Percentiles rank a stretch among this genome's conserved stretches.
Evolutionary conservation across 2,888 invertebrate species (phyloP).

Genomic region (Synergus gifuensis): DNA sequence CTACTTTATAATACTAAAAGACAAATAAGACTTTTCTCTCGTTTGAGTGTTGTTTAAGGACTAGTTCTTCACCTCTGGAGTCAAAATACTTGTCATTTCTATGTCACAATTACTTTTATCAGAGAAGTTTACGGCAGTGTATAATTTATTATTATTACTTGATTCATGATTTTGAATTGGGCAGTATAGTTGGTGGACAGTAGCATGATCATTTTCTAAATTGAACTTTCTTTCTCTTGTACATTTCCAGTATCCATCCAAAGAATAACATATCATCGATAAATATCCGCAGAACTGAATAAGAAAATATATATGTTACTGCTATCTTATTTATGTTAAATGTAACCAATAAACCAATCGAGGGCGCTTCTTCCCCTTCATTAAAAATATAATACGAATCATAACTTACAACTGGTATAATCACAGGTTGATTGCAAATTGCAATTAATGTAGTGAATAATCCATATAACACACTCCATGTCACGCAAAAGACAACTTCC

Average conservation of each 20-base stretch:
- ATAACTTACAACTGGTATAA: not conserved
- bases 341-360: not conserved
- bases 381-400: not conserved
- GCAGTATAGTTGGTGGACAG: not conserved
- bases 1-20: no score
- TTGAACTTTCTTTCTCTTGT: not conserved
- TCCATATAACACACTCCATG: not conserved
- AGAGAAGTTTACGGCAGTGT: not conserved
- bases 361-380: no score
- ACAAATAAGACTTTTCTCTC: no score
- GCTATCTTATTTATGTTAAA: no score
- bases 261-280: not conserved
- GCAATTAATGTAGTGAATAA: not conserved
- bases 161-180: not conserved
- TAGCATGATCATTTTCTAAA: not conserved
- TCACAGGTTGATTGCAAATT: not conserved
- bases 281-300: conserved; percentile 1
- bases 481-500: not conserved
- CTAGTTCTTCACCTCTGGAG: not conserved
- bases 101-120: not conserved
- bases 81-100: not conserved
- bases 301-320: not conserved
- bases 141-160: not conserved
- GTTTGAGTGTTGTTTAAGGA: no score
- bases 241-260: not conserved